A percentile compares a stretch with the other conserved stretches of the same genome.
These are phyloP conservation scores for Metacarcinus magister DNA, from an alignment of 2,888 invertebrate genomes.

Conservation along the genomic window DNA sequence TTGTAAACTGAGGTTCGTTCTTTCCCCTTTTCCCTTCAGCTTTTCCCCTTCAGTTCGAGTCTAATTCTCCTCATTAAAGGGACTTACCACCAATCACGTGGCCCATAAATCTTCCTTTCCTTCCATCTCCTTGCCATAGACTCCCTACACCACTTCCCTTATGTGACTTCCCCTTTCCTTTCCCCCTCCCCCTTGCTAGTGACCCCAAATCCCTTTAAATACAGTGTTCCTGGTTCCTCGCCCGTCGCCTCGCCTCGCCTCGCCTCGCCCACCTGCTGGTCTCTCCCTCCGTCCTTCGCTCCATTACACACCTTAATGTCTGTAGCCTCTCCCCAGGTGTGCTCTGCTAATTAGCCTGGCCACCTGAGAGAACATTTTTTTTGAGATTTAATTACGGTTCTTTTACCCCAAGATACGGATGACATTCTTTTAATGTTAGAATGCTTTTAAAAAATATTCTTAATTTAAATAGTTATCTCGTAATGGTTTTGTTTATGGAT, in stretches of 20 bases:
- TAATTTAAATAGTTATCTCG: not conserved
- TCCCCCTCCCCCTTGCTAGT: not conserved
- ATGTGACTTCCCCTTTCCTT: not conserved
- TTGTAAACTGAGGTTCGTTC: not conserved
- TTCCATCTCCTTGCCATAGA: not conserved
- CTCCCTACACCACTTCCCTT: not conserved
- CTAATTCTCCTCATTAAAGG: constrained; percentile 33
- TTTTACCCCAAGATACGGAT: not conserved
- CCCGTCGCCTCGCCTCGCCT: not conserved
- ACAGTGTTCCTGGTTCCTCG: not conserved
- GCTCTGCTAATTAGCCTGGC: not conserved
- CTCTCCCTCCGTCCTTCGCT: not conserved
- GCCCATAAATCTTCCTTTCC: not conserved
- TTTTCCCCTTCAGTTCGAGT: not conserved
- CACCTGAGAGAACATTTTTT: not conserved
- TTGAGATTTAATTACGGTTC: not conserved
- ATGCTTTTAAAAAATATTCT: not conserved
- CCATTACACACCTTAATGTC: not conserved
- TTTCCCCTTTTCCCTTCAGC: not conserved
- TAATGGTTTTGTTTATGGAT: not conserved
- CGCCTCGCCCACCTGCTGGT: not conserved
- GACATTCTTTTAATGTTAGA: not conserved
- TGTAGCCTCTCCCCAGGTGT: not conserved
- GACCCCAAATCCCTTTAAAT: not conserved
- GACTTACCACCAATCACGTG: not conserved